These are phyloP conservation scores for Syrmaticus mikado DNA, from an alignment of 2,113 vertebrate genomes.

Conservation along the genomic window DNA sequence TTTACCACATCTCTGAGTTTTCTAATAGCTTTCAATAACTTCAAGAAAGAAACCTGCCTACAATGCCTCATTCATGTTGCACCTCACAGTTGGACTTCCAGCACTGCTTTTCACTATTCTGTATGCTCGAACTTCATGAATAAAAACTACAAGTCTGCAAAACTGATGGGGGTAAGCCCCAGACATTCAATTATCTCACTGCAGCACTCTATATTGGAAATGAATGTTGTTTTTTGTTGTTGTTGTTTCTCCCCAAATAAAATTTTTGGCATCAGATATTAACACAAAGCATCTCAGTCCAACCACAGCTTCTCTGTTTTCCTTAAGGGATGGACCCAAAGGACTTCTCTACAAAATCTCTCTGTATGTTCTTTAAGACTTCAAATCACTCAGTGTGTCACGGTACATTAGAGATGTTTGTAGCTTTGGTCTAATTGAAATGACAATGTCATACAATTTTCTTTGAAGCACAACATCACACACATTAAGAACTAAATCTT, in stretches of 20 bases:
- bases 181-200: neutral
- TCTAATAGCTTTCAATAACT: neutral
- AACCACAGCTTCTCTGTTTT: neutral
- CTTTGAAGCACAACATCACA: neutral
- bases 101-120: neutral
- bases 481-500: neutral
- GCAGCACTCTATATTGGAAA: neutral
- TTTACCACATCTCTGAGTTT: neutral
- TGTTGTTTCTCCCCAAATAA: neutral
- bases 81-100: neutral
- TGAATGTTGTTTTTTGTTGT: rapidly evolving
- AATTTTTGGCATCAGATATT: neutral
- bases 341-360: neutral
- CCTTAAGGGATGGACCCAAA: neutral
- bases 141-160: neutral
- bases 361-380: neutral
- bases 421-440: neutral
- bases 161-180: neutral
- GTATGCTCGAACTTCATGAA: neutral
- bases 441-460: neutral
- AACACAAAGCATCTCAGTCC: neutral
- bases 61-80: neutral
- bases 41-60: neutral
- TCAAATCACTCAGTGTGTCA: neutral
- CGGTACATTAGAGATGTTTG: neutral